Evolutionary conservation across 2,113 vertebrate species (phyloP), one percentile per base, ranked within the genome.

Genomic region (Turnix velox): DNA sequence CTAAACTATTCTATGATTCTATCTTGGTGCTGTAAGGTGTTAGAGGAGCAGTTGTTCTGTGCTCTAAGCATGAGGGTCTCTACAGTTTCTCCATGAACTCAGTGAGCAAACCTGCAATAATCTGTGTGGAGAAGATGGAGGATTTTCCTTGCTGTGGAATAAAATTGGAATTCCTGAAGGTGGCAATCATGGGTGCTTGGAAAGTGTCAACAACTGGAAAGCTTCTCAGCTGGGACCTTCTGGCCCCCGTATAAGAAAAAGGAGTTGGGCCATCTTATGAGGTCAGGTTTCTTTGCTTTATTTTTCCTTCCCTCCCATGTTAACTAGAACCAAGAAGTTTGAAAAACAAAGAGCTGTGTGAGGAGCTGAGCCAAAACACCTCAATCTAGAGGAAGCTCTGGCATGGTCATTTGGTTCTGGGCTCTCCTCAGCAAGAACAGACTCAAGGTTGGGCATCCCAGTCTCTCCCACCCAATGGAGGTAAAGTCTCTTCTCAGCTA

Each of bases 261-360:
- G 40, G 1, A 45, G n/a, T 28, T 37, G 46, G 61, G 20, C 31
- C 84, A 37, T 92, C 52, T 75, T 59, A 54, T 1, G n/a, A 74
- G 67, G 88, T 22, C 54, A 68, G 46, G 84, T 93, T 96, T 94
- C 93, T 82, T 91, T 94, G 91, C 88, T 93, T 87, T 93, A 95
- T 95, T 95, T 76, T 39, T 42, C 63, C 55, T 95, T 92, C 65
- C 48, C 72, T 92, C 65, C 48, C 72, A 85, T 81, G 59, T 92
- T 92, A 84, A 90, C 68, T 72, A 91, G 86, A 80, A 74, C 87
- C 93, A 91, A 85, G 84, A 94, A 92, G 78, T 94, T 37, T 71
- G 80, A 88, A 71, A 95, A 88, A 92, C 92, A 94, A 96, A 93
- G 85, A 86, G 59, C 12, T 39, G 40, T 71, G 54, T 55, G 84